Conservation (phyloP, 2,113 vertebrate species). For the Microcebus lehilahytsara region DNA sequence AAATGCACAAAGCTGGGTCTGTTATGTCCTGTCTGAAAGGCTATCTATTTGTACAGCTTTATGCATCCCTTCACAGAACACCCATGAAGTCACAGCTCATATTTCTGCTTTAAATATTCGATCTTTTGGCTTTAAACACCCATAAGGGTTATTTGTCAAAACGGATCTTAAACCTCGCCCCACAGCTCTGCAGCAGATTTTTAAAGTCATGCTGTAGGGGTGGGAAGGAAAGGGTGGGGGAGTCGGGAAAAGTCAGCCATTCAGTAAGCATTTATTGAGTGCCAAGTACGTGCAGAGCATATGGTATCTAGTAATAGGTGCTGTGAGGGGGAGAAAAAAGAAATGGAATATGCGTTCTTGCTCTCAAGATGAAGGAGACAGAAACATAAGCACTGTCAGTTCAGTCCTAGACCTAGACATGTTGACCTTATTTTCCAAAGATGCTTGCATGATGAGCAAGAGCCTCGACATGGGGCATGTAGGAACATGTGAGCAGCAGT, state of each 20-base stretch:
- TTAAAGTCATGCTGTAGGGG: constrained; percentile 59
- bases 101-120: constrained; percentile 79
- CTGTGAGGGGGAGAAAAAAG: constrained; percentile 54
- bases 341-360: constrained; percentile 39
- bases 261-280: constrained; percentile 76
- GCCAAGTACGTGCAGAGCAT: constrained; percentile 72
- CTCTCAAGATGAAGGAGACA: constrained; percentile 59
- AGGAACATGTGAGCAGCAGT: background rate
- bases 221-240: constrained; percentile 59
- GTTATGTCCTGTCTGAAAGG: constrained; percentile 72
- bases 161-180: constrained; percentile 69
- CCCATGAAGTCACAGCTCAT: constrained; percentile 81
- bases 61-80: constrained; percentile 77
- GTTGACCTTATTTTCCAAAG: constrained; percentile 58
- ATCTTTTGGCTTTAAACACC: constrained; percentile 78
- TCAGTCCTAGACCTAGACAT: background rate
- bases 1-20: constrained; percentile 67
- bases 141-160: constrained; percentile 79
- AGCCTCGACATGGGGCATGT: background rate
- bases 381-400: constrained; percentile 37
- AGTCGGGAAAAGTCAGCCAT: constrained; percentile 51
- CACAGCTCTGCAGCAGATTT: constrained; percentile 57
- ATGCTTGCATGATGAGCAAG: background rate
- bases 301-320: constrained; percentile 73
- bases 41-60: constrained; percentile 77